phyloP scores from a whole-genome alignment of 1,140 invertebrate genomes.

The Dendrolimus kikuchii region DNA sequence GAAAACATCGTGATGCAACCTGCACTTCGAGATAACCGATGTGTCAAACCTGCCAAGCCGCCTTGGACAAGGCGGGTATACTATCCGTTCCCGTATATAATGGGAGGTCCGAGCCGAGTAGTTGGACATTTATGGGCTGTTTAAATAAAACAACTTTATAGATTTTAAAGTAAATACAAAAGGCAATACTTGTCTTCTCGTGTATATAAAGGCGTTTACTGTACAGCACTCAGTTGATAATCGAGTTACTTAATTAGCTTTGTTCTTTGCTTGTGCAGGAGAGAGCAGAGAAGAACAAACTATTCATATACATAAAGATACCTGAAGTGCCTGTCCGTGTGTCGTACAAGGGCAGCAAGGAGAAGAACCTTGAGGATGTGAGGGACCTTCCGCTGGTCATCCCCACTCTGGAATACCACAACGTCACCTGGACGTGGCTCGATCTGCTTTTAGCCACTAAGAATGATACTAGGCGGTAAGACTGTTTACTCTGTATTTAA shows the following conservation, averaged over 20 bases:
- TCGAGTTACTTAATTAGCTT: constrained; percentile 6
- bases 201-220: too few species aligned
- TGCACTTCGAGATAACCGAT: too few species aligned
- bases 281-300: constrained; percentile 97
- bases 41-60: too few species aligned
- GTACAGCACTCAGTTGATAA: too few species aligned
- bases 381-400: constrained; percentile 94
- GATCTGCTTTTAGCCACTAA: constrained; percentile 97
- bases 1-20: too few species aligned
- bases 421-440: constrained; percentile 99
- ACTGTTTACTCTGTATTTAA: neutral
- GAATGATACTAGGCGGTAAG: constrained; percentile 85
- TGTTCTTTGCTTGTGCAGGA: constrained; percentile 73
- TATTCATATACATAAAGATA: constrained; percentile 98
- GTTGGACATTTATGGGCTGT: too few species aligned
- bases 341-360: constrained; percentile 98
- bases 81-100: too few species aligned
- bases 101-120: too few species aligned
- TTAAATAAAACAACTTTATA: too few species aligned
- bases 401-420: constrained; percentile 97
- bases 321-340: constrained; percentile 97
- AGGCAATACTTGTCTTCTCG: too few species aligned
- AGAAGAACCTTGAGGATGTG: constrained; percentile 98
- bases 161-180: too few species aligned
- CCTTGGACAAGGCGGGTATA: too few species aligned